Conservation (phyloP, 2,797 vertebrate genomes). For the Gobionotothen gibberifrons region DNA sequence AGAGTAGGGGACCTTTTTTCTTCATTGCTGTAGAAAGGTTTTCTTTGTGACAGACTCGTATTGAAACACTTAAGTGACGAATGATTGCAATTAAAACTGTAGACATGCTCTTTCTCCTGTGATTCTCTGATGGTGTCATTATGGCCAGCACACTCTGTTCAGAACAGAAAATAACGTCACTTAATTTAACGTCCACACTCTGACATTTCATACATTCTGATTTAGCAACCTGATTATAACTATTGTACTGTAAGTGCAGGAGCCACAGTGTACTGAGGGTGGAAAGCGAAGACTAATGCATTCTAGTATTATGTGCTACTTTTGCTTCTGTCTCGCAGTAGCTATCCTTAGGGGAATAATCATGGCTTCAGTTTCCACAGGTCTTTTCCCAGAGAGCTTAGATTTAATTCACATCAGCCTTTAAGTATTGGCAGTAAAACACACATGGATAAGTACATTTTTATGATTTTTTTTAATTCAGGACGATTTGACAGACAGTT, state of each 20-base stretch:
- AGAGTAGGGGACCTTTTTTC: conserved; percentile 33
- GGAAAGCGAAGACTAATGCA: not conserved
- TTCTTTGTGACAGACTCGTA: conserved; percentile 39
- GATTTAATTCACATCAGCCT: conserved; percentile 39
- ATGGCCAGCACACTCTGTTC: conserved; percentile 26
- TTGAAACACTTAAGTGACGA: conserved; percentile 65
- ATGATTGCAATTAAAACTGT: conserved; percentile 66
- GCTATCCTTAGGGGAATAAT: conserved; percentile 31
- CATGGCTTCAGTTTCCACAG: conserved; percentile 23
- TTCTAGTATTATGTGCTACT: conserved; percentile 12
- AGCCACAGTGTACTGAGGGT: conserved; percentile 12
- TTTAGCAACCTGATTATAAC: not conserved
- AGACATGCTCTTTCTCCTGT: conserved; percentile 39
- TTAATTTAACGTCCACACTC: conserved; percentile 15
- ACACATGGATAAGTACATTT: not conserved
- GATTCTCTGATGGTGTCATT: conserved; percentile 57
- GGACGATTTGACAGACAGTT: not conserved
- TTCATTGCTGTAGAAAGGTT: conserved; percentile 6
- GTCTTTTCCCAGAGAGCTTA: conserved; percentile 19
- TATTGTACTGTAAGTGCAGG: not conserved
- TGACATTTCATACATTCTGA: not conserved
- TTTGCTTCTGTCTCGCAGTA: conserved; percentile 9
- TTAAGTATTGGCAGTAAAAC: conserved; percentile 20
- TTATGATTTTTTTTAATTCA: not conserved
- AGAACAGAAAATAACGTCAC: conserved; percentile 34